Evolutionary conservation across 1,140 invertebrate species (phyloP).

Genomic region (Apis laboriosa): DNA sequence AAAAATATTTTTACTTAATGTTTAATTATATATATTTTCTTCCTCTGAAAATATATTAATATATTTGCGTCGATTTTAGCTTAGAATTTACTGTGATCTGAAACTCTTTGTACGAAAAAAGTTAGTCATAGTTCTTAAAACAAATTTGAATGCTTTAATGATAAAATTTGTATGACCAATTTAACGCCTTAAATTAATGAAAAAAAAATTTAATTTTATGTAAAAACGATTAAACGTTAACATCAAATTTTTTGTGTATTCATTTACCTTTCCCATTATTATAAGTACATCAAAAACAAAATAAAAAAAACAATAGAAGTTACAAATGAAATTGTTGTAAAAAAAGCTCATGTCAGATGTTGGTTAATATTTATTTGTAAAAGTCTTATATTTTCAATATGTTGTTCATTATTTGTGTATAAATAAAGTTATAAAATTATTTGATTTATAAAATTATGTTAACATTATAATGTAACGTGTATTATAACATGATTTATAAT

Average conservation of each 20-base stretch:
- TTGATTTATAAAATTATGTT: background rate
- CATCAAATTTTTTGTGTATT: constrained; percentile 23
- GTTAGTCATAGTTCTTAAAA: constrained; percentile 41
- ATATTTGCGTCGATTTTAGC: constrained; percentile 52
- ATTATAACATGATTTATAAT: background rate
- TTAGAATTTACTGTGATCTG: constrained; percentile 55
- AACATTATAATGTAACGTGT: background rate
- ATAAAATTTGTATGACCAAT: constrained; percentile 52
- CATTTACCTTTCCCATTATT: constrained; percentile 5
- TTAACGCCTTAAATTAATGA: constrained; percentile 49
- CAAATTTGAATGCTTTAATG: constrained; percentile 34
- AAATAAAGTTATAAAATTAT: background rate
- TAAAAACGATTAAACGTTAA: constrained; percentile 57
- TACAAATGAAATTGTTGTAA: background rate
- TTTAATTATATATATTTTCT: constrained; percentile 33
- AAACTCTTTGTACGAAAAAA: constrained; percentile 53
- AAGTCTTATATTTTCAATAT: background rate
- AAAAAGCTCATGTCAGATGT: background rate
- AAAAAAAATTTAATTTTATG: constrained; percentile 46
- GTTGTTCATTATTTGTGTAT: background rate
- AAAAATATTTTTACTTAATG: constrained; percentile 36
- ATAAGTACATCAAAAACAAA: constrained; percentile 9
- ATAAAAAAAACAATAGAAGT: constrained; percentile 39
- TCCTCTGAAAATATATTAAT: constrained; percentile 33
- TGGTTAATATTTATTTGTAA: constrained; percentile 10